Evolutionary conservation across 2,113 vertebrate species (phyloP), one percentile per base, ranked within the genome.

Genomic region (Leptobrachium ailaonicum): DNA sequence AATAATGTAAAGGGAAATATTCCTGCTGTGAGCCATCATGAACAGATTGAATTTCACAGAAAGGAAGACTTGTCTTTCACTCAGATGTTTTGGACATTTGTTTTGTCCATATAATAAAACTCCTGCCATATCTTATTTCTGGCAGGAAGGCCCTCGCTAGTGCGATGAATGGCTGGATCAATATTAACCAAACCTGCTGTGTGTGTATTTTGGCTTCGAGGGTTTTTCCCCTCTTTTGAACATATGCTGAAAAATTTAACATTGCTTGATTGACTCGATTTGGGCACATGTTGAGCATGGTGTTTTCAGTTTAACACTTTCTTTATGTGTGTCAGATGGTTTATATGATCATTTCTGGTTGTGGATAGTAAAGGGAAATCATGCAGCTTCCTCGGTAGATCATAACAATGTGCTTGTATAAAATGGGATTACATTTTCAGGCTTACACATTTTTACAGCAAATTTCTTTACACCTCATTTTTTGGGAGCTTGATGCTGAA

Each of bases 1-100:
- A 73, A 80, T 66, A 80, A 80, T 71, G 73, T 73, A 45, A 80
- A 73, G 77, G 11, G n/a, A 80, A 80, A 74, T 68, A 80, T 73
- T 66, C 14, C 64, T 60, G 50, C 71, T 67, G 50, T 68, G 63
- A 73, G 71, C 78, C 78, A 80, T 80, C 41, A 42, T 58, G 74
- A 80, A 73, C 50, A 71, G 78, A 67, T 80, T 80, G 63, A 47
- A 54, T 80, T 80, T 67, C 78, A 66, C 8, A 6, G 45, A 70
- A 58, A 67, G 77, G 71, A 80, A 80, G 63, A 41, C 41, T 71
- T 80, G 62, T 40, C 66, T 80, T 73, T 73, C 63, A 67, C 45
- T 80, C 71, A 80, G 71, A 80, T 80, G 78, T 74, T 73, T 73
- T 80, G 47, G 62, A 73, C 53, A 69, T 79, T 79, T 73, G 62